These are phyloP conservation scores for Saccostrea glomerata DNA, from an alignment of 1,140 invertebrate species.

Conservation along the genomic window DNA sequence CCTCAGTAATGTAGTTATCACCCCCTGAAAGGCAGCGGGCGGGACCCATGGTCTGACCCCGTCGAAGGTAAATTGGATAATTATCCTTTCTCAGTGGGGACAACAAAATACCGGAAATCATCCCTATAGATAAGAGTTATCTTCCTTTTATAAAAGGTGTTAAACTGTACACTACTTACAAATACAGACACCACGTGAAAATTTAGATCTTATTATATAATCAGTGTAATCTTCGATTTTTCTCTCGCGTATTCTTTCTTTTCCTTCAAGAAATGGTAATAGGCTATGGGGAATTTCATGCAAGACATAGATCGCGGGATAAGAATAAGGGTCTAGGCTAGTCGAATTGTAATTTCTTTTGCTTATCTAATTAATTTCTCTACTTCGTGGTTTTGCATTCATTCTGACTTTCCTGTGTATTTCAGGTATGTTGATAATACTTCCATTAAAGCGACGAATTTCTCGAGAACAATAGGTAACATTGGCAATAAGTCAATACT, in stretches of 20 bases:
- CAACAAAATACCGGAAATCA: neutral
- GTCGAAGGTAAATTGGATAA: slow-evolving; percentile 12
- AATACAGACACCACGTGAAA: neutral
- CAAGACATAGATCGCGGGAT: neutral
- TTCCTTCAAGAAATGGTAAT: neutral
- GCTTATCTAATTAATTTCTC: slow-evolving; percentile 29
- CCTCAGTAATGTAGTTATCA: neutral
- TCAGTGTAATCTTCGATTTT: neutral
- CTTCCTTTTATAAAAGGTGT: neutral
- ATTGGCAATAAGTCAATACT: slow-evolving; percentile 29
- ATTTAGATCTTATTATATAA: neutral
- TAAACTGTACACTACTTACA: neutral
- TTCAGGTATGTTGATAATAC: slow-evolving; percentile 22
- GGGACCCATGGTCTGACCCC: neutral
- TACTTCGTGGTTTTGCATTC: slow-evolving; percentile 23
- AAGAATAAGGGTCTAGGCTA: neutral
- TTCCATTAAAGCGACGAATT: neutral
- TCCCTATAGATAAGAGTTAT: neutral
- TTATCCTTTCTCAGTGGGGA: neutral
- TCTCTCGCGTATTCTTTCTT: neutral
- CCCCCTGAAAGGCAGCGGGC: neutral
- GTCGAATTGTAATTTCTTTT: neutral
- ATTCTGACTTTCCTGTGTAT: neutral
- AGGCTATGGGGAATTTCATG: neutral
- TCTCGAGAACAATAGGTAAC: slow-evolving; percentile 1